Base-by-base conservation (phyloP, 2,888 invertebrate genomes). In the Sminthurides aquaticus region DNA sequence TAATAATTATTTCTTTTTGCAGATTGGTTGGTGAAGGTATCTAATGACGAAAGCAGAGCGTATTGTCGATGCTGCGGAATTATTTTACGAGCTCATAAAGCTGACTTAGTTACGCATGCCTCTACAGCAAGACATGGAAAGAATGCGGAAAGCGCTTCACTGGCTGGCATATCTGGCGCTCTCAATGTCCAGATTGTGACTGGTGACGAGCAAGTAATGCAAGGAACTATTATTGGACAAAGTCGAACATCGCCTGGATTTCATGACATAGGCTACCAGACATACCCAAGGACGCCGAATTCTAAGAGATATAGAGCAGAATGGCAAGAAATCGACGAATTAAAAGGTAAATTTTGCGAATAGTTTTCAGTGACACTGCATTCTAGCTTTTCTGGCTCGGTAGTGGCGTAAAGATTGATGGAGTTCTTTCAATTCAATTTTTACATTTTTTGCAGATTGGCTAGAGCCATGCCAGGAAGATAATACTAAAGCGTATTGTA, bases 1-100 rank as follows among this genome's bases (percentile, higher is more conserved):
- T n/a, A n/a, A n/a, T 34, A 34, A 11, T 15, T 34, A 34, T 34
- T 34, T 34, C 8, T 8, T 52, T n/a, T 8, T 66, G 8, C 58
- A 72, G 72, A 70, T 49, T 72, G 72, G 72, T 60, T 72, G 56
- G 72, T 72, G 25, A 69, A 67, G 62, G 72, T 72, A 1, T 60
- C 68, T 5, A 72, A 72, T 59, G 72, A 72, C 54, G 69, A 69
- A 28, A 62, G 62, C n/a, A 58, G 69, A 25, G 69, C 69, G 0
- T 72, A 72, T 49, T 72, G 72, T 57, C 61, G 69, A 20, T 70
- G 65, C 58, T 72, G 72, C 66, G 67, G 67, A 8, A 69, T 70
- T 43, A 68, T 72, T 3, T 60, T 72, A n/a, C 55, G 69, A n/a
- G 69, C 71, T 3, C 67, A 69, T 58, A 66, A 66, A 60, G 67